Base-by-base conservation (phyloP, 2,113 vertebrate species). In the Rhabdomys dilectus region DNA sequence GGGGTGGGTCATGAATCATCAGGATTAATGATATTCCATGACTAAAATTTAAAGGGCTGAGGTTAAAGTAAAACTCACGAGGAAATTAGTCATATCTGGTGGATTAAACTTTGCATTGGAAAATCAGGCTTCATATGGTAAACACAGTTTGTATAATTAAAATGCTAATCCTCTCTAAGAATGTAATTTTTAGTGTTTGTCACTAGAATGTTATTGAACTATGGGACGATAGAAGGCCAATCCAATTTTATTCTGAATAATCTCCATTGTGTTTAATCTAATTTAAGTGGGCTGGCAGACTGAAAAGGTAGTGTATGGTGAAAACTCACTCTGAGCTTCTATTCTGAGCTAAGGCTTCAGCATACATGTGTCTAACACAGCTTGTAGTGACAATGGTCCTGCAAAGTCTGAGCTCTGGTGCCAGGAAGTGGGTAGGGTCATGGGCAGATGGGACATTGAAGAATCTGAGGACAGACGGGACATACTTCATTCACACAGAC, bases 141-240 rank as follows among this genome's bases (percentile, higher is more conserved):
- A 97, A 95, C 92, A 91, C 21, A 60, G 36, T 88, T 72, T 88
- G 84, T 48, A 73, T 75, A n/a, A 92, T 91, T 85, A 91, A 93
- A 84, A 68, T 70, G 15, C 60, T 86, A 90, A 89, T 91, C 45
- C 31, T 91, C 39, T 66, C 16, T 76, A 72, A 81, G 72, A 87
- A 93, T 77, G 64, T 89, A 72, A 58, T 53, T 39, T 53, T 76
- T 76, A n/a, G 51, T 64, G 58, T 64, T n/a, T 76, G 85, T 76
- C 29, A 42, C 62, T 78, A 95, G 84, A 84, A 92, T 58, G 51
- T 58, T 91, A 82, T 31, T 15, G 80, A 82, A 82, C 53, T 82
- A 26, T 81, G 34, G 42, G 94, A 94, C 88, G 56, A 76, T 6
- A 80, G 51, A 92, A 48, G 76, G 51, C 68, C 58, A 93, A 53